Conservation (phyloP, 37 sponge, comb jelly and placozoan genomes). For the Diacarnus erythraeanus region DNA sequence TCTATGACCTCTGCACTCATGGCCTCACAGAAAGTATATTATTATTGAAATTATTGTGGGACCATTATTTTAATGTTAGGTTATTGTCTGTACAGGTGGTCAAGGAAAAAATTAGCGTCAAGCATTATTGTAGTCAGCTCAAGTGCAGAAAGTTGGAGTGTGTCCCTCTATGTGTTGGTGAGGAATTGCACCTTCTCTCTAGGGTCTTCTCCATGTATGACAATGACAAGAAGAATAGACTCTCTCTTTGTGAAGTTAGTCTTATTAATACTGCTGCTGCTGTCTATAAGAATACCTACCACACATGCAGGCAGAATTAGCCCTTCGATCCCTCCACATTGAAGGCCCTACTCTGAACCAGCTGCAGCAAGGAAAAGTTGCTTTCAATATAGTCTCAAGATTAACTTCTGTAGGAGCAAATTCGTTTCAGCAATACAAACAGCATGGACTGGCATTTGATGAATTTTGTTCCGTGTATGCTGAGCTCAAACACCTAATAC, state of each 20-base stretch:
- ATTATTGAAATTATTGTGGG: background rate
- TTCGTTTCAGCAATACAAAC: slow-evolving; percentile 7
- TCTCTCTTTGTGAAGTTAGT: slow-evolving; percentile 21
- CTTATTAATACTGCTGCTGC: background rate
- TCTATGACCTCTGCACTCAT: slow-evolving; percentile 1
- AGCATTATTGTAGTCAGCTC: background rate
- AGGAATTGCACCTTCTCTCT: slow-evolving; percentile 17
- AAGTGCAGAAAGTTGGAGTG: background rate
- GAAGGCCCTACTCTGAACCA: background rate
- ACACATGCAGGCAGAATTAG: slow-evolving; percentile 30
- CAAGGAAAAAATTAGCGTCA: background rate
- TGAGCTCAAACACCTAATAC: slow-evolving; percentile 14
- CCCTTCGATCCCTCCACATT: slow-evolving; percentile 30
- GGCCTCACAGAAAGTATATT: slow-evolving; percentile 3
- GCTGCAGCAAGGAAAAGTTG: background rate
- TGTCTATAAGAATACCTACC: background rate
- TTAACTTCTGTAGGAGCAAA: background rate
- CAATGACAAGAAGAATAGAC: slow-evolving; percentile 24
- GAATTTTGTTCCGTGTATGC: slow-evolving; percentile 40
- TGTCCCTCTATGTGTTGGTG: background rate
- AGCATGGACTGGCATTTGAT: slow-evolving; percentile 20
- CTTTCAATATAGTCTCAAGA: background rate
- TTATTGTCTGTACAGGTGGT: background rate
- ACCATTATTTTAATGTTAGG: background rate
- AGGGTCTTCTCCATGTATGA: slow-evolving; percentile 58